phyloP scores from a whole-genome alignment of 1,140 invertebrate species.

The Ylistrum balloti region DNA sequence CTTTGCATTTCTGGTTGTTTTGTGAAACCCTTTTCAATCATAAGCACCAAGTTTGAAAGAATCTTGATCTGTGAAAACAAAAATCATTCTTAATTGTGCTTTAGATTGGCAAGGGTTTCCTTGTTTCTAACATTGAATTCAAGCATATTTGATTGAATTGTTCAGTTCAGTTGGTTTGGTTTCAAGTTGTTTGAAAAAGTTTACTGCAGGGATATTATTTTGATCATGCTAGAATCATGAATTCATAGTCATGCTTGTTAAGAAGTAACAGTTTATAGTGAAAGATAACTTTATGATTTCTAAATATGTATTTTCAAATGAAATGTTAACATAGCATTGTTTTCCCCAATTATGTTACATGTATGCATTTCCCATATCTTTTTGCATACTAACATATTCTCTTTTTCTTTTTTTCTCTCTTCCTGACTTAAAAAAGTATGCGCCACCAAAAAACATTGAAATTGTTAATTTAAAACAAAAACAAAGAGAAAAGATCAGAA shows the following conservation, averaged over 20 bases:
- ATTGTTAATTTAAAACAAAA: not conserved
- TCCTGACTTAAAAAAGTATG: not conserved
- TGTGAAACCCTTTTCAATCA: not conserved
- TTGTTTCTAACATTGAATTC: not conserved
- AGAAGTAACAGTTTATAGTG: not conserved
- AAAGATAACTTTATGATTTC: not conserved
- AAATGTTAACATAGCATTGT: not conserved
- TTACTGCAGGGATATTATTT: no score
- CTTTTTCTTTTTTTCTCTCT: conserved; percentile 40
- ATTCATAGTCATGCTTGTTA: not conserved
- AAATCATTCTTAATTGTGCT: not conserved
- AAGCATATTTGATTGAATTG: not conserved
- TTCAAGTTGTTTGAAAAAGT: not conserved
- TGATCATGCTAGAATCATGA: not conserved
- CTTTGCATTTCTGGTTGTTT: not conserved
- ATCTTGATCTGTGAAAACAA: not conserved
- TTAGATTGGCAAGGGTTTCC: conserved; percentile 13
- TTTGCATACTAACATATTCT: conserved; percentile 26
- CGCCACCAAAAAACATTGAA: not conserved
- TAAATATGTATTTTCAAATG: no score
- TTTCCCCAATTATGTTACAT: not conserved
- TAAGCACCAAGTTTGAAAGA: not conserved
- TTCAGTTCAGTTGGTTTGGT: not conserved
- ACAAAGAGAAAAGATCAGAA: not conserved
- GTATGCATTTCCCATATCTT: not conserved